phyloP scores from a whole-genome alignment of 2,888 invertebrate genomes.

The Mythimna loreyi region DNA sequence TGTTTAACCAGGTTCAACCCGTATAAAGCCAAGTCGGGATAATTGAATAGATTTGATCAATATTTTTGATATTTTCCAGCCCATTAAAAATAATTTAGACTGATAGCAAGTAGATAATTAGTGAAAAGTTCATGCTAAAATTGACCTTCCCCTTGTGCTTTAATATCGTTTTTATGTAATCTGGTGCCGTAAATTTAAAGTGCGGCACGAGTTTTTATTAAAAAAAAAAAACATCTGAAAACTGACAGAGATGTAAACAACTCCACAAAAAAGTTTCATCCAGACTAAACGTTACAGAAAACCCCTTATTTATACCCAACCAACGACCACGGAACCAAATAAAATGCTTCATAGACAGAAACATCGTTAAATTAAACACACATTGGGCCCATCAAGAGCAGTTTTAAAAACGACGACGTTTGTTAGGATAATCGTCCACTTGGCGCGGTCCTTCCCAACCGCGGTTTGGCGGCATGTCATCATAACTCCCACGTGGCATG shows the following conservation, averaged over 20 bases:
- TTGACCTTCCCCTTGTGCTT: background rate
- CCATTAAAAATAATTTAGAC: no score
- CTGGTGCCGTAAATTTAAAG: background rate
- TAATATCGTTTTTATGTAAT: background rate
- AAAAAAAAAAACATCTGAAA: background rate
- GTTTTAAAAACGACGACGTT: slow-evolving; percentile 92
- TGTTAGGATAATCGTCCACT: slow-evolving; percentile 92
- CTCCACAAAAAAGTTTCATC: slow-evolving; percentile 6
- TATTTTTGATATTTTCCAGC: no score
- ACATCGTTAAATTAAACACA: slow-evolving; percentile 49
- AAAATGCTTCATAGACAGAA: slow-evolving; percentile 47
- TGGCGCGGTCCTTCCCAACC: slow-evolving; percentile 91
- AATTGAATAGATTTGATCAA: no score
- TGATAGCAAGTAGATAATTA: background rate
- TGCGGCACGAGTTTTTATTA: background rate
- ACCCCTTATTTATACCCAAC: slow-evolving; percentile 65
- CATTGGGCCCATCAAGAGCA: slow-evolving; percentile 48
- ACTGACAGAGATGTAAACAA: background rate
- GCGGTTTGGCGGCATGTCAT: slow-evolving; percentile 88
- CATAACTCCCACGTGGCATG: slow-evolving; percentile 86
- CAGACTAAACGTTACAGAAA: background rate
- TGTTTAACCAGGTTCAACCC: no score
- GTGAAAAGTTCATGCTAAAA: background rate
- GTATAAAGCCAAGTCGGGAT: no score
- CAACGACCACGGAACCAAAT: slow-evolving; percentile 57